phyloP scores from a whole-genome alignment of 2,797 vertebrate species.

The Cephalopachus bancanus region DNA sequence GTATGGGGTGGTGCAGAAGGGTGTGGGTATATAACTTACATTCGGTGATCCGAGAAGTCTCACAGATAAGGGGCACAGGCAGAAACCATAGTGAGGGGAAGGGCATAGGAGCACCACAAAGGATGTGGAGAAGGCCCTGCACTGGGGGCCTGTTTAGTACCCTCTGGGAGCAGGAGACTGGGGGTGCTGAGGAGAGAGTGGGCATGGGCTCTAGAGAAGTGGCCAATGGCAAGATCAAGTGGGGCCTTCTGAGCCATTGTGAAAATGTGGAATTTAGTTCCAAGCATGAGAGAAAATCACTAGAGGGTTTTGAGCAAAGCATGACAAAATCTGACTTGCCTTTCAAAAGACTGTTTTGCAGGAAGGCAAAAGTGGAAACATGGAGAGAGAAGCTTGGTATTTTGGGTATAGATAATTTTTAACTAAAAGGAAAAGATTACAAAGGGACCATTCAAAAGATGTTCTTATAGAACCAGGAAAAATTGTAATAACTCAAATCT shows the following conservation, averaged over 20 bases:
- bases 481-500: neutral
- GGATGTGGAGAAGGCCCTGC: neutral
- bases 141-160: neutral
- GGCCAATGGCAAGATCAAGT: neutral
- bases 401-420: neutral
- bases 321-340: neutral
- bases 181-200: neutral
- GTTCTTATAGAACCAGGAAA: neutral
- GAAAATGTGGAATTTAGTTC: neutral
- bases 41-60: neutral
- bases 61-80: neutral
- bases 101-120: neutral
- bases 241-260: neutral
- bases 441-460: neutral
- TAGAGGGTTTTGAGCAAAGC: neutral
- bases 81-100: neutral
- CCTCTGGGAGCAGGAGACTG: neutral
- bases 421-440: slow-evolving; percentile 14
- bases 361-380: neutral
- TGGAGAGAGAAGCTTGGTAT: neutral
- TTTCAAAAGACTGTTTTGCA: neutral
- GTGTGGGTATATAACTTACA: neutral
- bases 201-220: neutral
- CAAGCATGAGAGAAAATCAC: neutral
- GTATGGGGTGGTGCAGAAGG: neutral